Evolutionary conservation across 2,888 invertebrate genomes (phyloP).

Genomic region (Nematopogon swammerdamellus): DNA sequence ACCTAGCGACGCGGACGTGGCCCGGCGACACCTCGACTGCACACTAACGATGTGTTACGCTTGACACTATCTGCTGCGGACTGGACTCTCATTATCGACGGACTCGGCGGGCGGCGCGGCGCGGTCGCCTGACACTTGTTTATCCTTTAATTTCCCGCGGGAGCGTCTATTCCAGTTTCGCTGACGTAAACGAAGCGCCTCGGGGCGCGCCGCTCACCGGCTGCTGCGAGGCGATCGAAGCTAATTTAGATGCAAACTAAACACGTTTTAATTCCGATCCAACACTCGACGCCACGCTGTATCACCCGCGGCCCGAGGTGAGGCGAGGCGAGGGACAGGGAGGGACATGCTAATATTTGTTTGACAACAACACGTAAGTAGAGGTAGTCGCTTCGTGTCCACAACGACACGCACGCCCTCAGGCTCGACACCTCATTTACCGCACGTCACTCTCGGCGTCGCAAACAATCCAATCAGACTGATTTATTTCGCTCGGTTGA

Average conservation of each 20-base stretch:
- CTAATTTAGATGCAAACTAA: background rate
- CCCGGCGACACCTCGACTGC: background rate
- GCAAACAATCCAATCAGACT: too few relatives aligned
- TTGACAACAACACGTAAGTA: too few relatives aligned
- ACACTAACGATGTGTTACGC: slow-evolving; percentile 33
- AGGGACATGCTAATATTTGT: too few relatives aligned
- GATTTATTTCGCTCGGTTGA: too few relatives aligned
- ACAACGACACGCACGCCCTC: too few relatives aligned
- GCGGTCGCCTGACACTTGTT: slow-evolving; percentile 33
- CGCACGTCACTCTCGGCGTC: too few relatives aligned
- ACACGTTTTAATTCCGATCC: background rate
- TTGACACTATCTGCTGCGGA: slow-evolving; percentile 47
- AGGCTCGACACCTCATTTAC: too few relatives aligned
- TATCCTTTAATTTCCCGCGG: slow-evolving; percentile 52
- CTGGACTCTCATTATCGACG: slow-evolving; percentile 47
- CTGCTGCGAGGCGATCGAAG: background rate
- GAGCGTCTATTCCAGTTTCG: slow-evolving; percentile 48
- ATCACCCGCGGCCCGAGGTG: too few relatives aligned
- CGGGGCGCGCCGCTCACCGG: background rate
- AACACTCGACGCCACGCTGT: too few relatives aligned
- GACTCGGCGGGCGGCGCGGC: slow-evolving; percentile 38
- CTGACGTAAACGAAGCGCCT: slow-evolving; percentile 36
- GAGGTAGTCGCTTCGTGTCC: too few relatives aligned
- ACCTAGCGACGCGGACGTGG: too few relatives aligned
- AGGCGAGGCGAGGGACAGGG: too few relatives aligned